These are phyloP conservation scores for Enoplosus armatus DNA, from an alignment of 2,797 vertebrate species.

Conservation along the genomic window DNA sequence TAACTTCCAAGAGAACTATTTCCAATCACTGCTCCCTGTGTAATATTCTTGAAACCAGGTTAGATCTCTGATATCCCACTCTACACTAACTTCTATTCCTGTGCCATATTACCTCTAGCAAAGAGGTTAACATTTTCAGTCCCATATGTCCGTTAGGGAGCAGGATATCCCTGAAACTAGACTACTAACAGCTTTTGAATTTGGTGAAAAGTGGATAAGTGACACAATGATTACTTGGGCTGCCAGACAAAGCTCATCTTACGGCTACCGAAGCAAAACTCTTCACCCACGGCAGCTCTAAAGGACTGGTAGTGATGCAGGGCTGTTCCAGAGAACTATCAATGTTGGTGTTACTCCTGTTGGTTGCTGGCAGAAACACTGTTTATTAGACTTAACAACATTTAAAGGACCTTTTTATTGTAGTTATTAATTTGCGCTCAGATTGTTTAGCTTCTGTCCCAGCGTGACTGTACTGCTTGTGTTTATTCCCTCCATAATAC, in stretches of 20 bases:
- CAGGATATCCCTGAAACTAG: too few relatives aligned
- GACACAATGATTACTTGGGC: too few relatives aligned
- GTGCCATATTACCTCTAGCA: neutral
- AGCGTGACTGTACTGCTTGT: neutral
- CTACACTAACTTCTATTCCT: neutral
- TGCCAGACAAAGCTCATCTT: too few relatives aligned
- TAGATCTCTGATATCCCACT: too few relatives aligned
- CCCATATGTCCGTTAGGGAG: too few relatives aligned
- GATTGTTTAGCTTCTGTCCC: neutral
- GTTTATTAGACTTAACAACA: neutral
- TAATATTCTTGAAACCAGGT: neutral
- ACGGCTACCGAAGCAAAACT: too few relatives aligned
- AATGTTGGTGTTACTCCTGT: neutral
- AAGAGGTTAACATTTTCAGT: neutral
- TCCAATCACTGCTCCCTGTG: neutral
- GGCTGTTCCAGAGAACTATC: neutral
- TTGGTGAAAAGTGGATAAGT: too few relatives aligned
- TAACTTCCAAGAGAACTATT: neutral
- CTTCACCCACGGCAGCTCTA: too few relatives aligned
- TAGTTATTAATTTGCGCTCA: neutral
- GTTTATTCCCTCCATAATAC: constrained; percentile 1
- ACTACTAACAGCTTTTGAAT: too few relatives aligned
- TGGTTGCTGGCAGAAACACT: neutral
- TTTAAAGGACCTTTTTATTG: neutral
- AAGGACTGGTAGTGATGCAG: too few relatives aligned